Percentiles rank a stretch among this genome's conserved stretches.
Conservation (phyloP, 2,797 vertebrate genomes). For the Crax fasciolata region DNA sequence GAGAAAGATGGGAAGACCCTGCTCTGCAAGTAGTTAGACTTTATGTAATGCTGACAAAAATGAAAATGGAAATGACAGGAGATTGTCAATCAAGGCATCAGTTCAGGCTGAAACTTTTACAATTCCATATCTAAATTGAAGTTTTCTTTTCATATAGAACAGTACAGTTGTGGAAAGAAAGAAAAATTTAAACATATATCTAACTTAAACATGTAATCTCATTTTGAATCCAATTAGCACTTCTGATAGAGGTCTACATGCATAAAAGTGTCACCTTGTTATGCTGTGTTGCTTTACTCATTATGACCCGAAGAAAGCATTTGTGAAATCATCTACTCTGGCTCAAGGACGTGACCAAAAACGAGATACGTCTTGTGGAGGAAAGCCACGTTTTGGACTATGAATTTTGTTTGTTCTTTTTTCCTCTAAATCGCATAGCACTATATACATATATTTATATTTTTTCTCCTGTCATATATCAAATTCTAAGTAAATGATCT, state of each 20-base stretch:
- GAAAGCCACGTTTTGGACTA: neutral
- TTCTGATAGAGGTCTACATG: neutral
- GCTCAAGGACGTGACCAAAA: neutral
- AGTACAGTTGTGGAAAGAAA: neutral
- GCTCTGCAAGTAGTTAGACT: neutral
- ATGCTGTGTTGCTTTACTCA: neutral
- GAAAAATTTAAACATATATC: neutral
- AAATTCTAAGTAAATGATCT: neutral
- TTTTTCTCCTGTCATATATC: neutral
- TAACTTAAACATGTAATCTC: neutral
- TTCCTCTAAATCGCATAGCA: neutral
- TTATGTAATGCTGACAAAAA: neutral
- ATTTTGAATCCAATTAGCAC: neutral
- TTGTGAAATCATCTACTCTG: neutral
- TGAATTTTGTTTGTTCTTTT: neutral
- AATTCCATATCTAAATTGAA: neutral
- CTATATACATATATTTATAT: neutral
- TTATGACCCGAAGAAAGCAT: neutral
- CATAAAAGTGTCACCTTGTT: neutral
- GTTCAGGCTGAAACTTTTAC: constrained; percentile 1
- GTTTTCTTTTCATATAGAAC: fast-evolving
- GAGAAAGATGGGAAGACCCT: neutral
- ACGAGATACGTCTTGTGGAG: neutral
- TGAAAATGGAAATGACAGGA: neutral
- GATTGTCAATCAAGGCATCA: neutral